Evolutionary conservation across 2,113 vertebrate species (phyloP), one percentile per base, ranked within the genome.

Genomic region (Euleptes europaea): DNA sequence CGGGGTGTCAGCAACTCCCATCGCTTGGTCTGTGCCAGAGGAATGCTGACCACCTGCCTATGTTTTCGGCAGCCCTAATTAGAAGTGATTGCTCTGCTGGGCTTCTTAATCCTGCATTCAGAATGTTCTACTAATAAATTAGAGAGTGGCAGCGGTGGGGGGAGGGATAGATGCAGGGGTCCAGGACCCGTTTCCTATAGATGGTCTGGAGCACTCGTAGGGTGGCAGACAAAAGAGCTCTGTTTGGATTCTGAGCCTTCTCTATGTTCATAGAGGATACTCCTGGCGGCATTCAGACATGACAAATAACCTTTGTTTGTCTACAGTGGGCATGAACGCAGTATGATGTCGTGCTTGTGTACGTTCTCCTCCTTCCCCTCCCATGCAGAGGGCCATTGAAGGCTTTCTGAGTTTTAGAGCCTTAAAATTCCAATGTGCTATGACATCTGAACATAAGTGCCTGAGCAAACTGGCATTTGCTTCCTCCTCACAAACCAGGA

Each of bases 11-110:
- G 65, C 31, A 67, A 91, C n/a, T 67, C 71, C 91, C 54, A 28
- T 54, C 5, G 26, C 57, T 74, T 73, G 75, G 84, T 31, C 81
- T 72, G 51, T 87, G 78, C 35, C 19, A n/a, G 40, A 91, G 74
- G 77, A 89, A 79, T 82, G 84, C 74, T 78, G 57, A 78, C 83
- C 85, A 78, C 47, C 80, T 79, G 83, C 73, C 82, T 79, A 51
- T 82, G 71, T 90, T 86, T 91, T 88, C 90, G 80, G 75, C 82
- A 89, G 33, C n/a, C 74, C 77, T 87, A 78, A 73, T 33, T 86
- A 88, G 90, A 90, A 91, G 71, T 83, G 5, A 71, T 87, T 78
- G 80, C 80, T 83, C 74, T 84, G 90, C 0, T 0, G 83, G 84
- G 76, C 86, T 90, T 85, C 80, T 65, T 81, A 85, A 44, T 71